Conservation (phyloP, 2,888 invertebrate genomes). For the Amphipyra berbera region DNA sequence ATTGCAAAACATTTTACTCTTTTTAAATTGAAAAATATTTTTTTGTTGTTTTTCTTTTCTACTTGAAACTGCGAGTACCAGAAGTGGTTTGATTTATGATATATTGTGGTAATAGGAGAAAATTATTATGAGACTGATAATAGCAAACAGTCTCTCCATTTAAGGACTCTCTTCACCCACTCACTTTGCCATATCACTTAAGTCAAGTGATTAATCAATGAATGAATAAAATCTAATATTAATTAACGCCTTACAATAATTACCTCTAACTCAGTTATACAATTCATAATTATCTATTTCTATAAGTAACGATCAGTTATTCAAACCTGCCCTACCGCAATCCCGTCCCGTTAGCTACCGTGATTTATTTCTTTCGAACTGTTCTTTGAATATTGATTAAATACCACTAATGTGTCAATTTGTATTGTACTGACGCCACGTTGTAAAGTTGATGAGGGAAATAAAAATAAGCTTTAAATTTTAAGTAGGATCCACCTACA, state of each 20-base stretch:
- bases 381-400: constrained; percentile 57
- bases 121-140: constrained; percentile 16
- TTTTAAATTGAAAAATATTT: constrained; percentile 43
- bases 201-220: too few species aligned
- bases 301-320: constrained; percentile 55
- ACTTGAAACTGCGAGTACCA: constrained; percentile 30
- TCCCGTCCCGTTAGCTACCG: constrained; percentile 52
- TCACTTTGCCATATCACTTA: neutral
- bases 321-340: constrained; percentile 81
- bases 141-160: constrained; percentile 2
- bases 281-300: constrained; percentile 49
- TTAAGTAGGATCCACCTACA: constrained; percentile 2
- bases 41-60: constrained; percentile 27
- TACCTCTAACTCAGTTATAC: neutral
- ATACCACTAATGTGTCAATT: constrained; percentile 44
- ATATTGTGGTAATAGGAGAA: constrained; percentile 20
- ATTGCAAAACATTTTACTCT: constrained; percentile 39
- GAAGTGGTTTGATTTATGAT: constrained; percentile 33
- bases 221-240: neutral
- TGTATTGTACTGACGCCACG: constrained; percentile 30
- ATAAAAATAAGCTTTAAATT: neutral
- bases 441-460: constrained; percentile 16
- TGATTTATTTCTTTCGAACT: constrained; percentile 51
- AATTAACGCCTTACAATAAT: neutral
- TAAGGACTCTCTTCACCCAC: neutral